Base-by-base conservation (phyloP, 2,113 vertebrate genomes). In the Suricata suricatta region DNA sequence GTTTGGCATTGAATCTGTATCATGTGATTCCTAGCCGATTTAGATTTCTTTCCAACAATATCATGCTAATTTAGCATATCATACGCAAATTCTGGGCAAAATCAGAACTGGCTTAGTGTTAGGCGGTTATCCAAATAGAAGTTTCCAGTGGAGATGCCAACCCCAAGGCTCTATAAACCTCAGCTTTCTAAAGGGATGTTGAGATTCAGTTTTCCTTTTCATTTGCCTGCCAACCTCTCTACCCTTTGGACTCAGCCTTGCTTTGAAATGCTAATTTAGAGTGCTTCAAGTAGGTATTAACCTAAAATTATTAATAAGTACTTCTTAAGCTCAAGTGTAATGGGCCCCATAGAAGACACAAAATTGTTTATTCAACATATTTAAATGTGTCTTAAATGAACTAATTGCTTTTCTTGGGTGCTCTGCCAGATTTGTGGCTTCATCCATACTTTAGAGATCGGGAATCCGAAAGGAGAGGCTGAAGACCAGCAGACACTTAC, bases 351-450 rank as follows among this genome's bases (percentile, higher is more conserved):
- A 92, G 74, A 97, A 96, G 50, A 96, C 17, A 93, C 25, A 93
- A 76, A 95, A 52, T 71, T 96, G 92, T 96, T 97, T 97, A 96
- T 63, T 96, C 80, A 87, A 96, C 57, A 88, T 87, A 76, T 81
- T 90, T 88, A 84, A 93, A 96, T 80, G 33, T 85, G 69, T 50
- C 35, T 69, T 88, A 84, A 96, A 81, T 85, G 89, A 93, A 92
- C 50, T 93, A 81, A 87, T 92, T 97, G 85, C 47, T 84, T 96
- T 92, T 80, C 33, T 16, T 66, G 35, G 86, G 16, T 98, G 25
- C 19, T 91, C 6, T 88, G 95, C 83, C 68, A 96, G 80, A 72
- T 54, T 23, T 84, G 33, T 77, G 52, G n/a, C 19, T 97, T 91
- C 68, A 60, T 47, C 54, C 17, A 29, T 3, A 38, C 14, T 33